Percentiles rank a stretch among this genome's conserved stretches.
Conservation (phyloP, 2,888 invertebrate species). For the Nephrocerus scutellatus region DNA sequence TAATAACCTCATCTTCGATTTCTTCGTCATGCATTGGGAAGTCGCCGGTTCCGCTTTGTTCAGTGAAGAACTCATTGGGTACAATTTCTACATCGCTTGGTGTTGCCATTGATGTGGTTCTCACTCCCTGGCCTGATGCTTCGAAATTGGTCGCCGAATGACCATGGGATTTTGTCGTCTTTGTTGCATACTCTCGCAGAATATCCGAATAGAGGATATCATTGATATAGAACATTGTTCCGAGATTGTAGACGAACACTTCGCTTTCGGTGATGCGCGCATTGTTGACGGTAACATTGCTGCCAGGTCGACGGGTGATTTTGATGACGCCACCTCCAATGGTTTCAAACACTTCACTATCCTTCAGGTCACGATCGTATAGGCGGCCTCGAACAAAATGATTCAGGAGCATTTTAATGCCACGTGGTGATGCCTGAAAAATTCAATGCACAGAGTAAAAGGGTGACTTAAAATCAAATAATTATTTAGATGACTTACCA, state of each 20-base stretch:
- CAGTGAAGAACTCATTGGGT: conserved; percentile 43
- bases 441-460: background rate
- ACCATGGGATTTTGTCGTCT: conserved; percentile 26
- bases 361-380: conserved; percentile 54
- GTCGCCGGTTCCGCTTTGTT: conserved; percentile 38
- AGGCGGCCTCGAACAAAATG: conserved; percentile 58
- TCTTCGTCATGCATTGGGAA: conserved; percentile 44
- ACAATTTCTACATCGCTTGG: conserved; percentile 45
- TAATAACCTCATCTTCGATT: conserved; percentile 46
- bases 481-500: conserved; percentile 30
- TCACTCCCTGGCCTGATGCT: conserved; percentile 22
- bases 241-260: conserved; percentile 59
- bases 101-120: conserved; percentile 26
- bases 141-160: conserved; percentile 25
- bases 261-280: conserved; percentile 56
- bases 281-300: conserved; percentile 52
- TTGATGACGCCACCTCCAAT: conserved; percentile 54
- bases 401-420: conserved; percentile 54
- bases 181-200: conserved; percentile 38
- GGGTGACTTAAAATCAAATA: background rate
- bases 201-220: conserved; percentile 52
- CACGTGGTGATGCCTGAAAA: conserved; percentile 52
- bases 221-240: conserved; percentile 59
- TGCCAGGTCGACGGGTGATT: conserved; percentile 47
- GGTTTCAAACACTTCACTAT: conserved; percentile 51